Evolutionary conservation across 1,140 invertebrate species (phyloP), one percentile per base, ranked within the genome.

Genomic region (Macrobrachium nipponense): DNA sequence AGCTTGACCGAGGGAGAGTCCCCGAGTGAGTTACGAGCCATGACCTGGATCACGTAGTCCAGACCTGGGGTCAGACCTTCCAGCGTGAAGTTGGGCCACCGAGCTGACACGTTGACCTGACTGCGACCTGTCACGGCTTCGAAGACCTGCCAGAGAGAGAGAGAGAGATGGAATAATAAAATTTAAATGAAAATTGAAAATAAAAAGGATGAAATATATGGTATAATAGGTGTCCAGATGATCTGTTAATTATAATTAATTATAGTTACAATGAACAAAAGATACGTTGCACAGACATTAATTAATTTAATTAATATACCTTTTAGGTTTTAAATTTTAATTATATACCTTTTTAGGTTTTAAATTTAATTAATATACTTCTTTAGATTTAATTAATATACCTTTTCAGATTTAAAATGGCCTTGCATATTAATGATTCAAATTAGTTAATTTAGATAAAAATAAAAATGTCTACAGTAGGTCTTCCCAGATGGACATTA

Each of bases 21-120:
- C 68, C 96, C 97, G 91, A 97, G 97, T 51, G 95, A 94, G 92
- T 97, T 97, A 88, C 94, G 93, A 62, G 96, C 95, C 17, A 60
- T 43, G 61, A 87, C 86, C 62, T 80, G 51, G 43, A 87, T 87
- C n/a, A 82, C 62, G 27, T 87, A 87, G 60, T 87, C 86, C 20
- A 87, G 72, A 10, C 86, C 86, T 12, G 86, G 86, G 75, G 86
- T 87, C 36, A 87, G 60, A 11, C 86, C 86, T 14, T 76, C 68
- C 5, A 87, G 73, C 5, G 81, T 76, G 61, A 87, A 87, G 51
- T 59, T 76, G 10, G 86, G 59, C 68, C 36, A 60, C 11, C 62
- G 59, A 43, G 86, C 72, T 3, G 86, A 77, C 61, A 80, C 77
- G 72, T 82, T 82, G 12, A 87, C 78, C 62, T 87, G 86, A 5